These are phyloP conservation scores for Acrocyrtus sp. DNA, from an alignment of 2,888 invertebrate species.

Conservation along the genomic window DNA sequence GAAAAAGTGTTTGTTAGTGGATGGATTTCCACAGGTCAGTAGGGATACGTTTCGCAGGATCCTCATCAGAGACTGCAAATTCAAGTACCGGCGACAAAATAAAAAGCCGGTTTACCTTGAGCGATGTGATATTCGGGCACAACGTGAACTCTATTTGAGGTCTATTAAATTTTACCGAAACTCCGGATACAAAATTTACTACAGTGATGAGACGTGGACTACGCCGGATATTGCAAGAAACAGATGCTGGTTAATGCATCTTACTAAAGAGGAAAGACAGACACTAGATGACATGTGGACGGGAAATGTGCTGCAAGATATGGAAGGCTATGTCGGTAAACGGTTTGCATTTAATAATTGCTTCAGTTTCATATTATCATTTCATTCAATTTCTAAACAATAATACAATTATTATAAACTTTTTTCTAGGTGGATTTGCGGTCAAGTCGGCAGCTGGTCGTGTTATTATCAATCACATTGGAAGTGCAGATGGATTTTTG, in stretches of 20 bases:
- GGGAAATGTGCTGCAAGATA: too few species aligned
- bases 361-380: too few species aligned
- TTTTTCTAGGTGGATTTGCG: slow-evolving; percentile 21
- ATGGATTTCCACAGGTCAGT: background rate
- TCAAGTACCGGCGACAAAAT: background rate
- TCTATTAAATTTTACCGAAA: background rate
- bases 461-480: slow-evolving; percentile 21
- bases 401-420: background rate
- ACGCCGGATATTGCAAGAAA: background rate
- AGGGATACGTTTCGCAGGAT: background rate
- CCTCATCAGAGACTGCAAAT: background rate
- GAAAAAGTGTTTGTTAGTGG: background rate
- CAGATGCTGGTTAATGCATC: background rate
- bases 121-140: background rate
- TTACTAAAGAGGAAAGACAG: background rate
- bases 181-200: background rate
- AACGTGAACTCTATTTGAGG: background rate
- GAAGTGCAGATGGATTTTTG: slow-evolving; percentile 15
- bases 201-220: background rate
- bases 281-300: too few species aligned
- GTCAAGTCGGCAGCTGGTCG: slow-evolving; percentile 15
- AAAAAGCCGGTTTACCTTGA: background rate
- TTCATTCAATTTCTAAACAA: too few species aligned
- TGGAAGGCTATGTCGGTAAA: too few species aligned
- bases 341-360: too few species aligned